Evolutionary conservation across 2,113 vertebrate species (phyloP).

Genomic region (Bos taurus): ARS-UCD2.0 NC_037328.1:132462501-132463000

Average conservation of each 20-base stretch:
- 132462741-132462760: background rate
- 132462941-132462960: background rate
- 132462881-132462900: background rate
- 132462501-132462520: constrained; percentile 9
- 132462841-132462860: background rate
- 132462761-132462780: constrained; percentile 31
- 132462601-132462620: background rate
- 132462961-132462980: background rate
- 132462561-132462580: background rate
- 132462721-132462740: background rate
- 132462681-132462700: background rate
- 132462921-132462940: constrained; percentile 8
- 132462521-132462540: background rate
- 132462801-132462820: background rate
- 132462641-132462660: constrained; percentile 1
- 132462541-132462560: background rate
- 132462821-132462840: background rate
- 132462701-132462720: background rate
- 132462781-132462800: background rate
- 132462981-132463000: background rate
- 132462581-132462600: background rate
- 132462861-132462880: background rate
- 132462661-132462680: background rate
- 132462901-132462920: background rate
- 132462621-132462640: background rate